Conservation (phyloP, 2,888 invertebrate species). For the Doris montereyensis region DNA sequence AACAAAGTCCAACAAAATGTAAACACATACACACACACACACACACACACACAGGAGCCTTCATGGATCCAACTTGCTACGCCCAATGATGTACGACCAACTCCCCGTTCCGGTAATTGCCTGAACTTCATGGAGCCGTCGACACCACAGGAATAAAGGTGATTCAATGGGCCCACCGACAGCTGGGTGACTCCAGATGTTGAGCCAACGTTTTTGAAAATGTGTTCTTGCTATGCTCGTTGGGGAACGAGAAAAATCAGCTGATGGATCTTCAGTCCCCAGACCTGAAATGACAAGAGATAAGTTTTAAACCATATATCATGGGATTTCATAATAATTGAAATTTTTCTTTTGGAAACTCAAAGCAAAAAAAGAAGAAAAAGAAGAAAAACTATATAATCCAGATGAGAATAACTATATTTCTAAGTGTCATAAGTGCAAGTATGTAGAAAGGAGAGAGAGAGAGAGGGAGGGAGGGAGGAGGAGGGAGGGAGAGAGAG, state of each 20-base stretch:
- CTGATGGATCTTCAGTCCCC: conserved; percentile 91
- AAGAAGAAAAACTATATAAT: too few species aligned
- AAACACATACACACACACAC: too few species aligned
- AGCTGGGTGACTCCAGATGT: conserved; percentile 86
- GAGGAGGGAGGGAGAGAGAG: not conserved
- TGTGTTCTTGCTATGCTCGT: conserved; percentile 91
- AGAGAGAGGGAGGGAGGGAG: not conserved
- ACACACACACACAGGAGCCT: too few species aligned
- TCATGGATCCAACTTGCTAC: not conserved
- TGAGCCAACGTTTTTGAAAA: conserved; percentile 97
- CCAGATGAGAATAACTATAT: too few species aligned
- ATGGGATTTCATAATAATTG: too few species aligned
- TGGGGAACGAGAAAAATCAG: conserved; percentile 89
- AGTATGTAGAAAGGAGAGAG: not conserved
- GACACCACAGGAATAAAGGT: conserved; percentile 97
- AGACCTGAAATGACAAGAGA: conserved; percentile 91
- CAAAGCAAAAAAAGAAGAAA: too few species aligned
- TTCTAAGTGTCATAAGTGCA: too few species aligned
- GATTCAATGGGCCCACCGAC: conserved; percentile 88
- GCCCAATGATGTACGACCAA: conserved; percentile 61
- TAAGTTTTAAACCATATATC: too few species aligned
- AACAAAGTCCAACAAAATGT: too few species aligned
- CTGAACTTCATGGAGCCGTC: conserved; percentile 99
- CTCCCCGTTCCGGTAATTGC: conserved; percentile 83
- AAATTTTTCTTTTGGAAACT: too few species aligned